Base-by-base conservation (phyloP, 2,113 vertebrate genomes). In the Rhodinocichla rosea region DNA sequence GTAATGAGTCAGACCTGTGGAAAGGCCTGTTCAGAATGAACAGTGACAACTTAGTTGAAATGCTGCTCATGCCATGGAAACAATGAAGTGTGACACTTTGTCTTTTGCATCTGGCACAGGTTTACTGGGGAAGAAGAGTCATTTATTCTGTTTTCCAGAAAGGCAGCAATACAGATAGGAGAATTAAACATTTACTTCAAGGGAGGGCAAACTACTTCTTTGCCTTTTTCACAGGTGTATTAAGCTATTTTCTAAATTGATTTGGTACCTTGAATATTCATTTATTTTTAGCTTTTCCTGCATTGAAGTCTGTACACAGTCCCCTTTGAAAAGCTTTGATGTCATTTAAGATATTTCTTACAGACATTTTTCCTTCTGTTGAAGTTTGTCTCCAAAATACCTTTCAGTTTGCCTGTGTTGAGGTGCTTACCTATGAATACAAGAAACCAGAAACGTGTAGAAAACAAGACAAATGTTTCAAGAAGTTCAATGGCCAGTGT, bases 31-130 rank as follows among this genome's bases (percentile, higher is more conserved):
- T 67, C 63, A 49, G 53, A 96, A 93, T 56, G 79, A 89, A 57
- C 74, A 82, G 32, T 92, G 73, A 92, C 90, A 96, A 68, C 42
- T 76, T 91, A 47, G 74, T 73, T 79, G 68, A 95, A 95, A 96
- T 92, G 82, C 42, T 90, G 87, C 74, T 95, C 52, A 80, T 95
- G 65, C 30, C 86, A 77, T 91, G 75, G 82, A 95, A 97, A 96
- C 68, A 94, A 91, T 87, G 80, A 92, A 81, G 70, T 44, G 18
- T 80, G 68, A 94, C 77, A 75, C 78, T 97, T 94, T 82, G 45
- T 87, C 76, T 95, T 92, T 93, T 85, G 87, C 87, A 67, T 68
- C 75, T 92, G 56, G 82, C 87, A 91, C 67, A 95, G 47, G 75
- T 74, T 91, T 70, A 71, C 55, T 65, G 39, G 56, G 60, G 65